Evolutionary conservation across 2,113 vertebrate species (phyloP).

Genomic region (Hymenochirus boettgeri): DNA sequence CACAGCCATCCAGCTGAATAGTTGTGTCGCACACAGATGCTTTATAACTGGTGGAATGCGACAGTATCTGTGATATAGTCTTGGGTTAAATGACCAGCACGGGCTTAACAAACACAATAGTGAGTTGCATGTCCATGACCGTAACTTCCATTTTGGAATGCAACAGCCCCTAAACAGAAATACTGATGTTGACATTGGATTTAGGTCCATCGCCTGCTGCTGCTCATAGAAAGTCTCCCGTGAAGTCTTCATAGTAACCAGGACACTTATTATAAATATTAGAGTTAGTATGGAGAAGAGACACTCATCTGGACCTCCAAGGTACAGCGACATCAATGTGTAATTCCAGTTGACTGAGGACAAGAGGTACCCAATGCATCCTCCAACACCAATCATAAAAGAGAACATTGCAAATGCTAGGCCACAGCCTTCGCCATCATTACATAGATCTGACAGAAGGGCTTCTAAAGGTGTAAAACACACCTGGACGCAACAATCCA

Average conservation of each 20-base stretch:
- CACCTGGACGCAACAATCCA: conserved; percentile 82
- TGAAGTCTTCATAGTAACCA: conserved; percentile 65
- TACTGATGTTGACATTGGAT: conserved; percentile 37
- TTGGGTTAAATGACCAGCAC: conserved; percentile 66
- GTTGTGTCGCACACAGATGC: conserved; percentile 72
- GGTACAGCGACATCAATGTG: conserved; percentile 59
- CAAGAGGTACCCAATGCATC: conserved; percentile 79
- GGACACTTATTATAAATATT: conserved; percentile 70
- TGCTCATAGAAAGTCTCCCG: conserved; percentile 52
- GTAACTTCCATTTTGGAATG: conserved; percentile 37
- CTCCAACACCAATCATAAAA: conserved; percentile 82
- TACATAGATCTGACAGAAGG: conserved; percentile 76
- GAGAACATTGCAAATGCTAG: conserved; percentile 77
- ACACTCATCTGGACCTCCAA: conserved; percentile 74
- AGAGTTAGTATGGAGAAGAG: conserved; percentile 69
- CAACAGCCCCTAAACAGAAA: conserved; percentile 31
- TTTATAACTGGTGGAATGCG: conserved; percentile 66
- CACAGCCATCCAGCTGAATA: conserved; percentile 84
- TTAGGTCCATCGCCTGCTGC: conserved; percentile 11
- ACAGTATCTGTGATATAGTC: conserved; percentile 71
- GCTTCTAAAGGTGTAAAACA: conserved; percentile 82
- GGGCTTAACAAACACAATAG: conserved; percentile 61
- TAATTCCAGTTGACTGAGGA: conserved; percentile 73
- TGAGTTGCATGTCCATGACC: conserved; percentile 46
- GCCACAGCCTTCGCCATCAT: conserved; percentile 69